These are phyloP conservation scores for Nudaria mundana DNA, from an alignment of 2,888 invertebrate species.

Conservation along the genomic window DNA sequence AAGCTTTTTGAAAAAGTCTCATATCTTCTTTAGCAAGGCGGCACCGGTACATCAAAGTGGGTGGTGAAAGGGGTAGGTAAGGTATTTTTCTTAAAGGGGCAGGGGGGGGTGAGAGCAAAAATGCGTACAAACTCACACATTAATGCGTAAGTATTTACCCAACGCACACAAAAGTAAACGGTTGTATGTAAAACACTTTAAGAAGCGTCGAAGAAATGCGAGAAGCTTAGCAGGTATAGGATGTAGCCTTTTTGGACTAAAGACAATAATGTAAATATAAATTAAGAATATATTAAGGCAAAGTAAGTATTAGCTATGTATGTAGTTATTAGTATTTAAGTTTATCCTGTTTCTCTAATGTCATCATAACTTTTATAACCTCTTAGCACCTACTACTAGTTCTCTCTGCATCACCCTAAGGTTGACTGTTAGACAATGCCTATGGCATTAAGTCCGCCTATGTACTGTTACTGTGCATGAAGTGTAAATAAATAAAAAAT, in stretches of 20 bases:
- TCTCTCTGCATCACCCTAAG: too few species aligned
- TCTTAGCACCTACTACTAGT: too few species aligned
- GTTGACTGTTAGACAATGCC: too few species aligned
- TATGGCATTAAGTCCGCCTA: too few species aligned
- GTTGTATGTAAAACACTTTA: constrained; percentile 81
- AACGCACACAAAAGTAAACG: constrained; percentile 62
- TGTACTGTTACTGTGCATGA: too few species aligned
- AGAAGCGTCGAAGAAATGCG: constrained; percentile 81
- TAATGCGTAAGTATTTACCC: constrained; percentile 74
- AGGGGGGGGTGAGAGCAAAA: constrained; percentile 70
- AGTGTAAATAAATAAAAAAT: too few species aligned
- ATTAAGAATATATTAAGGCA: too few species aligned
- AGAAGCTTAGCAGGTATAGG: constrained; percentile 75
- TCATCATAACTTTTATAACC: too few species aligned
- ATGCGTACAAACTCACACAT: constrained; percentile 77
- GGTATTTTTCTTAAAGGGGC: constrained; percentile 64
- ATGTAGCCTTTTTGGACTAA: constrained; percentile 37
- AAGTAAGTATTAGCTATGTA: too few species aligned
- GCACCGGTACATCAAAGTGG: constrained; percentile 73
- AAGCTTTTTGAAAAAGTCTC: constrained; percentile 81
- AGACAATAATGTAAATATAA: too few species aligned
- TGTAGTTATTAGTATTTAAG: too few species aligned
- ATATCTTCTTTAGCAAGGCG: constrained; percentile 79
- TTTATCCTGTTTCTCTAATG: too few species aligned
- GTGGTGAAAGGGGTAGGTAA: constrained; percentile 70